Percentiles rank a stretch among this genome's conserved stretches.
Evolutionary conservation across 2,797 vertebrate genomes (phyloP).

Genomic region (Melanotaenia nigrans): DNA sequence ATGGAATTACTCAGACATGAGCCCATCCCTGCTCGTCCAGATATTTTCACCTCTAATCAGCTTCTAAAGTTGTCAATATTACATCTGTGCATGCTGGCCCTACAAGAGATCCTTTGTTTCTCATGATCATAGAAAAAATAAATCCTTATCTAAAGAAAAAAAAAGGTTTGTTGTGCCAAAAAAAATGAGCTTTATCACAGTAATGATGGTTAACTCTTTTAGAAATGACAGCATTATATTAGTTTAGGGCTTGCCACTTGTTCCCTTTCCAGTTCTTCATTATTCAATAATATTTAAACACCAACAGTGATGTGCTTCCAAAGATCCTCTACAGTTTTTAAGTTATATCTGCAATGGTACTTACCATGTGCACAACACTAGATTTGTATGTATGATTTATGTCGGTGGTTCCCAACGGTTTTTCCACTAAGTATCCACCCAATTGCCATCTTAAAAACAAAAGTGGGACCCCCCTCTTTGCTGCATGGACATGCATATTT

Average conservation of each 20-base stretch:
- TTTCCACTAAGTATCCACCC: neutral
- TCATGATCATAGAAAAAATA: neutral
- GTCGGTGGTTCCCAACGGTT: neutral
- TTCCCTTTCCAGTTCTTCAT: neutral
- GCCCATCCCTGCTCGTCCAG: neutral
- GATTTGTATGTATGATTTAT: neutral
- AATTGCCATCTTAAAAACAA: no score
- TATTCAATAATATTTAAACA: conserved; percentile 21
- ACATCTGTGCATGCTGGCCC: neutral
- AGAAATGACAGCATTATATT: neutral
- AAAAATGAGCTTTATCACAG: neutral
- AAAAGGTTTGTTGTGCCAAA: conserved; percentile 6
- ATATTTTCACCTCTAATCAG: neutral
- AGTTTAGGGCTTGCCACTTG: neutral
- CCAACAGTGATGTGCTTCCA: conserved; percentile 72
- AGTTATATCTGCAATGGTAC: conserved; percentile 11
- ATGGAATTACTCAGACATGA: neutral
- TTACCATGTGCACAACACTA: conserved; percentile 7
- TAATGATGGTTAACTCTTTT: neutral
- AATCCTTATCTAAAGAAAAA: neutral
- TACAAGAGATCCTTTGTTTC: neutral
- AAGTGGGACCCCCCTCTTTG: no score
- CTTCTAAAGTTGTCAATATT: neutral
- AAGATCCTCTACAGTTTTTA: conserved; percentile 63
- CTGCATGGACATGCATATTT: neutral